Evolutionary conservation across 64 coral and sea anemone species (phyloP).

Genomic region (Orbicella faveolata): DNA sequence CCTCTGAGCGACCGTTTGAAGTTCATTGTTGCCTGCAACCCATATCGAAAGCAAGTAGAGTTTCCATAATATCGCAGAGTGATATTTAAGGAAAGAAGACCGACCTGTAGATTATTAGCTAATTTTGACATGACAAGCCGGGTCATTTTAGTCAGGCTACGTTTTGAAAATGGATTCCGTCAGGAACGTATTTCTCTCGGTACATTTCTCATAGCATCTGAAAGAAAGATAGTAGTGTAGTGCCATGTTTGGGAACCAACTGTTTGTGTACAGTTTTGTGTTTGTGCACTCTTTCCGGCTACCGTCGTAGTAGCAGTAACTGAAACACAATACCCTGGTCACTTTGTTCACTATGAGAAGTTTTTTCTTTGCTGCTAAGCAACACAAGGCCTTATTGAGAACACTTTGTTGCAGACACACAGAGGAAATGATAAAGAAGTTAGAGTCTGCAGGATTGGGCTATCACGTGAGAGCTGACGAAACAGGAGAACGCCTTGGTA

Average conservation of each 20-base stretch:
- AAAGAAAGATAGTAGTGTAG: no score
- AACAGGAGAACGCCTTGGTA: constrained; percentile 64
- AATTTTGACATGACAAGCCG: neutral
- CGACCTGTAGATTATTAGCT: neutral
- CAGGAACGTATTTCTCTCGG: no score
- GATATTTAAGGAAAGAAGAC: neutral
- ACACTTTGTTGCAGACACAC: constrained; percentile 37
- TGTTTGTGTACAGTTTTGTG: no score
- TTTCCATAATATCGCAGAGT: neutral
- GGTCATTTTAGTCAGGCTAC: neutral
- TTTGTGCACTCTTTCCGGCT: no score
- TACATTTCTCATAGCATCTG: no score
- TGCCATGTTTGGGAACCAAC: no score
- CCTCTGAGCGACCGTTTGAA: constrained; percentile 32
- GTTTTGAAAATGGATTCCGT: no score
- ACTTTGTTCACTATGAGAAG: neutral
- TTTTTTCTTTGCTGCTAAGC: neutral
- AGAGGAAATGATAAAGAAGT: constrained; percentile 61
- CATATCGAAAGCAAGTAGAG: constrained; percentile 57
- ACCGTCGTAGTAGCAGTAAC: no score
- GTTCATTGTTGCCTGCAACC: constrained; percentile 79
- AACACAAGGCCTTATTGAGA: neutral
- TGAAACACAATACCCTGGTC: neutral
- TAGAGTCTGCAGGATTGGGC: constrained; percentile 74
- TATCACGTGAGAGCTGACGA: constrained; percentile 62